These are phyloP conservation scores for Muscicapa striata DNA, from an alignment of 2,797 vertebrate species.

Conservation along the genomic window DNA sequence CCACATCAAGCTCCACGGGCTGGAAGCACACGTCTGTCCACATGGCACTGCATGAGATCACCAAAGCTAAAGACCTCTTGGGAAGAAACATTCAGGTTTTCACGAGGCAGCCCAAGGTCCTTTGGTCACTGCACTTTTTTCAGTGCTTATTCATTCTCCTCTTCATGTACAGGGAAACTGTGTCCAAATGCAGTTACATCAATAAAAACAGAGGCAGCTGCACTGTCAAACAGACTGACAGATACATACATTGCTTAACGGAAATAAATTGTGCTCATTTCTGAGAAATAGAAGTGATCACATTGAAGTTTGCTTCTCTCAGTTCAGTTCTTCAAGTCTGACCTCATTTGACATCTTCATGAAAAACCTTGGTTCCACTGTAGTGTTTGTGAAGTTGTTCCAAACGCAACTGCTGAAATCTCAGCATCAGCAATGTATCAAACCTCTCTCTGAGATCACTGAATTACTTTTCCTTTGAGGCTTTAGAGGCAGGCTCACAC, in stretches of 20 bases:
- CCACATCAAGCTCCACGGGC: not conserved
- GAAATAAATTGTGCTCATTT: not conserved
- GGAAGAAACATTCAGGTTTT: not conserved
- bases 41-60: not conserved
- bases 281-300: not conserved
- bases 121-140: not conserved
- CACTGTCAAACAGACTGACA: not conserved
- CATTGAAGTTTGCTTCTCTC: not conserved
- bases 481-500: not conserved
- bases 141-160: not conserved
- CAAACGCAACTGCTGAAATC: not conserved
- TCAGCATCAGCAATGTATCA: not conserved
- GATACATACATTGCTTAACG: not conserved
- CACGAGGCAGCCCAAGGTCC: fast-evolving
- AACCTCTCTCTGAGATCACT: not conserved
- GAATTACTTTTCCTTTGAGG: not conserved
- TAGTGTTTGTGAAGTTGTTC: constrained; percentile 35
- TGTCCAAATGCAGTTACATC: not conserved
- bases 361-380: not conserved
- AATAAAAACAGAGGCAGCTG: not conserved
- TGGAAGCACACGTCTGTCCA: not conserved
- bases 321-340: not conserved
- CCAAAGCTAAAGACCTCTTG: not conserved
- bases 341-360: not conserved
- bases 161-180: not conserved